Evolutionary conservation across 2,797 vertebrate genomes (phyloP), one percentile per base, ranked within the genome.

Genomic region (Percopsis omiscomaycus): DNA sequence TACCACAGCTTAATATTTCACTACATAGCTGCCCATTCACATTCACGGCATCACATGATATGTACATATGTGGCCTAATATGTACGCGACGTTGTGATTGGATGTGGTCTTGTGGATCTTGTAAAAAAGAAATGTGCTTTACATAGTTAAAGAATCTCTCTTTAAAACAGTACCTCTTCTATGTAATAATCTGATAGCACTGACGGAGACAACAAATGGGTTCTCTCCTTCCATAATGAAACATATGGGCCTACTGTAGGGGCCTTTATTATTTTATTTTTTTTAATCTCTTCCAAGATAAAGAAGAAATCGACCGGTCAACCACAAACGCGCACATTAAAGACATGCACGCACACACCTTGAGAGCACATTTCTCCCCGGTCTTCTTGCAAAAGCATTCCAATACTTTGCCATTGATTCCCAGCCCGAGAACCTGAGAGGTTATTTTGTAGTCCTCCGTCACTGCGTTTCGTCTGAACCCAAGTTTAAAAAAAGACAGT

Each of bases 381-480:
- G 93, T 94, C 69, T 81, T 89, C 86, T 93, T 93, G 84, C 94
- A 93, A 71, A 91, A 94, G 81, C 96, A 97, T 74, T 96, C 94
- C 86, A 96, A 64, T 53, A 98, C 96, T 86, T 95, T 96, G 60
- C 96, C 96, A 63, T 95, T 98, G 82, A 98, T 95, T 42, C 96
- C 96, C 68, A 95, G 90, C 27, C 96, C 96, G 59, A 98, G 92
- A 15, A 98, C 96, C 71, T 94, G 91, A 29, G 94, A 88, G 76
- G 96, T 96, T 69, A 97, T 89, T 74, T 93, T 95, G 80, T 96
- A 98, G 81, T 98, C 96, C 6, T 98, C 95, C 0, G 94, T 96
- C 78, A 98, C 94, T 1, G 95, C 92, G 0, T 95, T 88, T 69
- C 94, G 94, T 86, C 89, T 95, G 76, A 96, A 94, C 66, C 96